phyloP scores from a whole-genome alignment of 2,888 invertebrate genomes.

The Teleiodes luculella region DNA sequence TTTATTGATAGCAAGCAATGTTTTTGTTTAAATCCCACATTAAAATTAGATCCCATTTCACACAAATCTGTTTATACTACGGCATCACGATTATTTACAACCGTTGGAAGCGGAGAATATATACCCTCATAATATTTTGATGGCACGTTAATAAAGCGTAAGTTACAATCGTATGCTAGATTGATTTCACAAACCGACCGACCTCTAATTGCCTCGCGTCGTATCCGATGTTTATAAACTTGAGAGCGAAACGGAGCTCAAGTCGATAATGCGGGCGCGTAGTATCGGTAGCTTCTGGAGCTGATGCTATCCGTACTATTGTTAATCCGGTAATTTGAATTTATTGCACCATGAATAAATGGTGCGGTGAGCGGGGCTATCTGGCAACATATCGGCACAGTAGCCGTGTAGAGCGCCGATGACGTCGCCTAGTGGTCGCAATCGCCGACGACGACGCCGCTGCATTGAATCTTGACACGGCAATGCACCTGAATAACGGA shows the following conservation, averaged over 20 bases:
- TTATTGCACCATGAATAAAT: slow-evolving; percentile 77
- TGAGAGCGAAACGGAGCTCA: slow-evolving; percentile 42
- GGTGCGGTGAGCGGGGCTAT: slow-evolving; percentile 65
- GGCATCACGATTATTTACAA: slow-evolving; percentile 29
- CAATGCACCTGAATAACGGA: slow-evolving; percentile 31
- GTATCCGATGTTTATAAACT: slow-evolving; percentile 33
- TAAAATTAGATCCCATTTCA: slow-evolving; percentile 55
- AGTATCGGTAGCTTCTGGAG: slow-evolving; percentile 53
- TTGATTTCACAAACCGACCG: slow-evolving; percentile 15
- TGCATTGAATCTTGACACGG: slow-evolving; percentile 42
- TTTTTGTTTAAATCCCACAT: slow-evolving; percentile 55
- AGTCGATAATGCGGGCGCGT: slow-evolving; percentile 37
- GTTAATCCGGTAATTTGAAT: slow-evolving; percentile 80
- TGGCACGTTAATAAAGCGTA: slow-evolving; percentile 38
- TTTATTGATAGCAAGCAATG: slow-evolving; percentile 65
- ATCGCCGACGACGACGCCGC: slow-evolving; percentile 27
- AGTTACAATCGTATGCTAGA: slow-evolving; percentile 21
- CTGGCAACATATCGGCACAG: slow-evolving; percentile 63
- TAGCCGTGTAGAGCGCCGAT: slow-evolving; percentile 42
- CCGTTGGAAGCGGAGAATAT: slow-evolving; percentile 27
- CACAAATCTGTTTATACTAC: slow-evolving; percentile 37
- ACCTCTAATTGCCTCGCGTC: slow-evolving; percentile 17
- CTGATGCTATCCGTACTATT: slow-evolving; percentile 75
- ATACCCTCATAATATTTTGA: slow-evolving; percentile 44
- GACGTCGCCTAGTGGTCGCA: slow-evolving; percentile 31